These are phyloP conservation scores for Brachionichthys hirsutus DNA, from an alignment of 2,113 vertebrate genomes.

Conservation along the genomic window DNA sequence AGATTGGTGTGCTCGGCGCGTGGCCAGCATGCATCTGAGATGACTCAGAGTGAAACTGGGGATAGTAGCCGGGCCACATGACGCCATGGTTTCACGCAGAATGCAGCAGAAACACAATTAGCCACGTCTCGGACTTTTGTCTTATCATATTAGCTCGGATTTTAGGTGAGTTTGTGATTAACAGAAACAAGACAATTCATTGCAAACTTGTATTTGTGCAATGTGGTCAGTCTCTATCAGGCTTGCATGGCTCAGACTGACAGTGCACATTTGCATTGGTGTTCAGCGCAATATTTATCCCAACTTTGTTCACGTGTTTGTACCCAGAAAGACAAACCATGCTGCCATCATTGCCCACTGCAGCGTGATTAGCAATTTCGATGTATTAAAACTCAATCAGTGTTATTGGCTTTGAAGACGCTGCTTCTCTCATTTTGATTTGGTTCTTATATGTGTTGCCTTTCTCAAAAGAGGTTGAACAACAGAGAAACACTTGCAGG, in stretches of 20 bases:
- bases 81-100: not conserved
- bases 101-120: conserved; percentile 11
- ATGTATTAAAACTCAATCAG: conserved; percentile 26
- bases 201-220: too few species aligned
- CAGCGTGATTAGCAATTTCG: conserved; percentile 29
- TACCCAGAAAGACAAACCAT: conserved; percentile 1
- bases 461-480: not conserved
- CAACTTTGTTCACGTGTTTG: too few species aligned
- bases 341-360: conserved; percentile 1
- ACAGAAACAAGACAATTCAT: too few species aligned
- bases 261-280: too few species aligned
- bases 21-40: not conserved
- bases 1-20: not conserved
- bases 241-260: too few species aligned
- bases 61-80: conserved; percentile 8
- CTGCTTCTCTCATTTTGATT: too few species aligned
- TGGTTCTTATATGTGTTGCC: conserved; percentile 5
- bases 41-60: conserved; percentile 5
- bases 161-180: too few species aligned
- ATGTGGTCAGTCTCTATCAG: too few species aligned
- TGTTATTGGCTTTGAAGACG: too few species aligned
- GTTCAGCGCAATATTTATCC: too few species aligned
- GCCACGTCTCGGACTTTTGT: too few species aligned
- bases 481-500: not conserved
- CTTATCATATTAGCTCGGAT: too few species aligned